Evolutionary conservation across 2,113 vertebrate genomes (phyloP).

Genomic region (Semnornis frantzii): DNA sequence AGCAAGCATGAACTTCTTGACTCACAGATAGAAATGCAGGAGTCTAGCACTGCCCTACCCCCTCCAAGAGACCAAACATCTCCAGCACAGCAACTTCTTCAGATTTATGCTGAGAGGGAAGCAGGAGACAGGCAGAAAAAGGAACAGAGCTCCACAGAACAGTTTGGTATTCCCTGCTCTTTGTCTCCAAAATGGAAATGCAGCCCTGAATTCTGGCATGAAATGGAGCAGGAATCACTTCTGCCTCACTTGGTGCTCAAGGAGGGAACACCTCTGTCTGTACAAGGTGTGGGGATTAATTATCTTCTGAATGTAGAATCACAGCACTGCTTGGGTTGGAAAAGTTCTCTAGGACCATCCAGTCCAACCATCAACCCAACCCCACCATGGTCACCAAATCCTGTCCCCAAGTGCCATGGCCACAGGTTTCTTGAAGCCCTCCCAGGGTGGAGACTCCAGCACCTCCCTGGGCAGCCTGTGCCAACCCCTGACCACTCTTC

Average conservation of each 20-base stretch:
- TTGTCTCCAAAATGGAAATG: background rate
- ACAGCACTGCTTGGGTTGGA: no score
- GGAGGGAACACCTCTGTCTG: background rate
- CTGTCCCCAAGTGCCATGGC: no score
- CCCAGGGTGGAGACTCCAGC: no score
- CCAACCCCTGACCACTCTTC: no score
- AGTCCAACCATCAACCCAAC: no score
- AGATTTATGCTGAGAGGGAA: background rate
- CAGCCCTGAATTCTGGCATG: background rate
- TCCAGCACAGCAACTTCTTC: background rate
- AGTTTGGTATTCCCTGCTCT: background rate
- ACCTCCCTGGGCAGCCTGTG: no score
- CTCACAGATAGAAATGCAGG: background rate
- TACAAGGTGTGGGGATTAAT: background rate
- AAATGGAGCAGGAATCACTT: constrained; percentile 13
- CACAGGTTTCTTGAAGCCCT: no score
- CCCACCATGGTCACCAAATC: no score
- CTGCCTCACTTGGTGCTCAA: background rate
- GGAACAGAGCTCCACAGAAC: background rate
- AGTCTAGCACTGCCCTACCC: background rate
- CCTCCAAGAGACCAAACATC: background rate
- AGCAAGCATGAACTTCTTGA: background rate
- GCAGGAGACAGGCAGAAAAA: background rate
- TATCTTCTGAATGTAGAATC: background rate
- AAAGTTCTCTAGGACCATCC: no score